Evolutionary conservation across 2,113 vertebrate species (phyloP).

Genomic region (Physeter macrocephalus): DNA sequence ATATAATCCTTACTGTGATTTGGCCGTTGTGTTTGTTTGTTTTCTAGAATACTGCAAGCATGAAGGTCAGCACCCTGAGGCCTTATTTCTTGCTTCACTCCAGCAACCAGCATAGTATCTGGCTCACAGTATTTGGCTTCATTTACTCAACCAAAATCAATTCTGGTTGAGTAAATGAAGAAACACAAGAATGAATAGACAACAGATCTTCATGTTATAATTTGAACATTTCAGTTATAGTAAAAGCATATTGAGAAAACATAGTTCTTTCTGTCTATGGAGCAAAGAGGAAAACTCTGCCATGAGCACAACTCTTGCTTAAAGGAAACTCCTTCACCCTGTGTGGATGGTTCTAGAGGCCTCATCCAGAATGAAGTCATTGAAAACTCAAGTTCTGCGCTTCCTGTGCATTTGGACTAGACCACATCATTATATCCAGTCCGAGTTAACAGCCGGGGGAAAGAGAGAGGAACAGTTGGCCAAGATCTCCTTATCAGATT

Average conservation of each 20-base stretch:
- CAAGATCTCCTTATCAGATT: neutral
- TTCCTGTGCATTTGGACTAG: neutral
- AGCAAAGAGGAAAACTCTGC: neutral
- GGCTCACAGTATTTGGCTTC: no score
- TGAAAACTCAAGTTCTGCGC: neutral
- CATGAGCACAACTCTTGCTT: neutral
- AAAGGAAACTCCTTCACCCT: fast-evolving
- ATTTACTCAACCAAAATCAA: neutral
- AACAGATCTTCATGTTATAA: neutral
- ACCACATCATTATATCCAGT: fast-evolving
- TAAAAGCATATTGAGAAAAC: neutral
- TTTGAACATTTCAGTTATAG: neutral
- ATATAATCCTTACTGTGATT: neutral
- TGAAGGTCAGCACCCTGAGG: fast-evolving
- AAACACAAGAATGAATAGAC: neutral
- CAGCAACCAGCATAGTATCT: neutral
- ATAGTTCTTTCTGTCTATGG: neutral
- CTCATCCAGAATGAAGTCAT: neutral
- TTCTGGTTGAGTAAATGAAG: neutral
- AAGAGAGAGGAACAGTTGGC: no score
- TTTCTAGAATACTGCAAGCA: neutral
- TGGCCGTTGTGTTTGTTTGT: neutral
- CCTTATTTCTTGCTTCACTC: neutral
- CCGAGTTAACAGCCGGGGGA: no score
- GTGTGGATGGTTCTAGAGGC: no score